Conservation (phyloP, 2,797 vertebrate genomes). For the Crocodylus rhombifer region DNA sequence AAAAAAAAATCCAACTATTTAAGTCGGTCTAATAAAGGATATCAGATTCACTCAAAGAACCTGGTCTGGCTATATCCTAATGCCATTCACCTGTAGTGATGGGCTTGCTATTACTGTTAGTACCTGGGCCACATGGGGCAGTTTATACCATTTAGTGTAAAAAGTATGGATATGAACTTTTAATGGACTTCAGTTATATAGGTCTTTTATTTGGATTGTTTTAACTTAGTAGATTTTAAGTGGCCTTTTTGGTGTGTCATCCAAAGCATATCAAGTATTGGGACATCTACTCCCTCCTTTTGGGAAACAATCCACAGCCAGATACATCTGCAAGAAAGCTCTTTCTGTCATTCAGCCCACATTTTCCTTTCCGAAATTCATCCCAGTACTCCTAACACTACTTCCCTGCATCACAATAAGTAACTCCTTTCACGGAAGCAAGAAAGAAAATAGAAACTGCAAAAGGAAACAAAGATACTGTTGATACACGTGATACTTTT, state of each 20-base stretch:
- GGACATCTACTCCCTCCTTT: not conserved
- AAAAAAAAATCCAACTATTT: too few relatives aligned
- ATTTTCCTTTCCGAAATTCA: conserved; percentile 44
- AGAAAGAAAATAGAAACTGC: not conserved
- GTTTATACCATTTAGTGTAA: not conserved
- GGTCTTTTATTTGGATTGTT: not conserved
- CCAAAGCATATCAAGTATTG: conserved; percentile 16
- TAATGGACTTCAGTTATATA: not conserved
- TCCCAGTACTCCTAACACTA: conserved; percentile 22
- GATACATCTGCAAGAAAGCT: conserved; percentile 7
- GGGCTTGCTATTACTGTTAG: not conserved
- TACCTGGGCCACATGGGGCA: not conserved
- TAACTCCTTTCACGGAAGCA: not conserved
- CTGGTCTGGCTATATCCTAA: too few relatives aligned
- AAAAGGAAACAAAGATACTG: not conserved
- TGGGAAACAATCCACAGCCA: conserved; percentile 12
- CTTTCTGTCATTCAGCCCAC: not conserved
- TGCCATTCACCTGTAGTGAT: not conserved
- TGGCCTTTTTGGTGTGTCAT: not conserved
- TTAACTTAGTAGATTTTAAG: conserved; percentile 3
- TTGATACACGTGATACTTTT: not conserved
- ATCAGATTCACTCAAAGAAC: too few relatives aligned
- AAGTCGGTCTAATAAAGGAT: too few relatives aligned
- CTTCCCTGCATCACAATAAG: conserved; percentile 34
- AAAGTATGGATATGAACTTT: not conserved